Base-by-base conservation (phyloP, 2,797 vertebrate genomes). In the Saguinus oedipus region DNA sequence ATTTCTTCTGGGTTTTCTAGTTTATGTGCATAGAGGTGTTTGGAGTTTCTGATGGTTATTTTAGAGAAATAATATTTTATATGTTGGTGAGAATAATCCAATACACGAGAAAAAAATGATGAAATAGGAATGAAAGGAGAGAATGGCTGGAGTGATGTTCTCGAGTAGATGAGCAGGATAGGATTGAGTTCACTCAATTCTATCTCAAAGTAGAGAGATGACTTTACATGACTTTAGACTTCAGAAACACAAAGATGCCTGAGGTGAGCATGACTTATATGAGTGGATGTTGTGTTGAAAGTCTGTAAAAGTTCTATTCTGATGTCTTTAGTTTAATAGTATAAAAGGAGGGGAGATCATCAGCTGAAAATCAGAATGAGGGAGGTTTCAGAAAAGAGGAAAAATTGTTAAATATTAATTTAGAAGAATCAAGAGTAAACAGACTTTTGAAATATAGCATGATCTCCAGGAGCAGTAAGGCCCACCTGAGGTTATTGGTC, bases 241-340 rank as follows among this genome's bases (percentile, higher is more conserved):
- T 70, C 15, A 39, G 76, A 84, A 70, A 27, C 57, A 82, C 15
- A 61, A 19, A 13, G 44, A 53, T 7, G 27, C 59, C 39, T 20
- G 4, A 74, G n/a, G 13, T 3, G 5, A 55, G 13, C 4, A 74
- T 3, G 1, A 19, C n/a, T 30, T 10, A 4, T 3, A 2, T 17
- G 26, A 27, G 26, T 7, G 15, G 2, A 27, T 33, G 4, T 12
- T 72, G 30, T 36, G 3, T 24, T 44, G 17, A 48, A 88, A 70
- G 68, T 30, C 17, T 72, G 12, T 15, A 76, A 30, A 92, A 22
- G 26, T 61, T n/a, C 61, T 74, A n/a, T 59, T 78, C 44, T 36
- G n/a, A 36, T 12, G 27, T 15, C 79, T 78, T 61, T 17, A n/a
- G 4, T 24, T 79, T 39, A 36, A n/a, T 4, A 53, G 68, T 1